These are phyloP conservation scores for Caenorhabditis zanzibari DNA, from an alignment of 2,888 invertebrate genomes.

Conservation along the genomic window DNA sequence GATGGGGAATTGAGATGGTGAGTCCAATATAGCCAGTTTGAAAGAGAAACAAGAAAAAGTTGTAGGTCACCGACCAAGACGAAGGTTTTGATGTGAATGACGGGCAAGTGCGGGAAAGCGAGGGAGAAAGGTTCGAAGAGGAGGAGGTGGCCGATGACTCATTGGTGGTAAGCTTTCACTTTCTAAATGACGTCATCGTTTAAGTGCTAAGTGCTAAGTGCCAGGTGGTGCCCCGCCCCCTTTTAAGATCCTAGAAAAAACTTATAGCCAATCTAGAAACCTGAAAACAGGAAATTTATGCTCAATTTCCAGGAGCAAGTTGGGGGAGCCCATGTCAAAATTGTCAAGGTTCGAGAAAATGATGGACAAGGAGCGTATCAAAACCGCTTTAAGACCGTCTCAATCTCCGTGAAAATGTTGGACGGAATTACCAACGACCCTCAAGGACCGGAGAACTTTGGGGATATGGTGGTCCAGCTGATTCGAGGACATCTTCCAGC, in stretches of 20 bases:
- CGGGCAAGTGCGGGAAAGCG: neutral
- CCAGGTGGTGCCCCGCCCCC: neutral
- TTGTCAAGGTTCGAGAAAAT: neutral
- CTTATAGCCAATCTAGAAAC: no score
- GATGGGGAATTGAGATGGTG: no score
- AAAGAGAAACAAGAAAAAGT: neutral
- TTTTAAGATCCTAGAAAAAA: no score
- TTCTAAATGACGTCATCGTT: neutral
- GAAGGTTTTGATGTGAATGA: neutral
- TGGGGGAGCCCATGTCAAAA: neutral
- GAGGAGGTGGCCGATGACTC: neutral
- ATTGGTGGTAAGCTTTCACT: neutral
- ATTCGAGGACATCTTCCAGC: neutral
- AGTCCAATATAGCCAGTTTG: neutral
- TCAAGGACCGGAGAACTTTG: neutral
- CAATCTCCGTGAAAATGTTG: neutral
- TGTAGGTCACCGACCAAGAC: neutral
- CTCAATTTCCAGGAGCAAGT: conserved; percentile 7
- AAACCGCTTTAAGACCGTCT: neutral
- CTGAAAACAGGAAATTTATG: no score
- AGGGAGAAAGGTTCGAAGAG: neutral
- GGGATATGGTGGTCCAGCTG: neutral
- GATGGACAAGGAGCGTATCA: neutral
- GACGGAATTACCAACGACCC: neutral
- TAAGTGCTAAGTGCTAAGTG: no score